These are phyloP conservation scores for Idaea dimidiata DNA, from an alignment of 2,888 invertebrate genomes.

Conservation along the genomic window DNA sequence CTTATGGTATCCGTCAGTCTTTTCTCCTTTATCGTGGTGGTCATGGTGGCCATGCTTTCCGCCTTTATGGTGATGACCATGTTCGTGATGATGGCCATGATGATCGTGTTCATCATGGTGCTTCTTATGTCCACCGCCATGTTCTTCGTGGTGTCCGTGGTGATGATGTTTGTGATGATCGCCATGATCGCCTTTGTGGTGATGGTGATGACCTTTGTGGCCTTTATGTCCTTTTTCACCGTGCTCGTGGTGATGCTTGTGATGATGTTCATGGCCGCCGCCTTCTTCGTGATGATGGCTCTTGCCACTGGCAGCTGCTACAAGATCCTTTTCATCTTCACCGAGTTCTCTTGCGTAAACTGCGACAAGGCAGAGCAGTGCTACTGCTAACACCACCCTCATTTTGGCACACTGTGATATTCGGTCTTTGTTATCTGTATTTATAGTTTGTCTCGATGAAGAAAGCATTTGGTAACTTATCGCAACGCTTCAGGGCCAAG, in stretches of 20 bases:
- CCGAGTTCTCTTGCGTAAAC: slow-evolving; percentile 59
- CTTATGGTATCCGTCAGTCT: slow-evolving; percentile 72
- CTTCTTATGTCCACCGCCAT: slow-evolving; percentile 70
- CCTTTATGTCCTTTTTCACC: slow-evolving; percentile 70
- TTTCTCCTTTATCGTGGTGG: slow-evolving; percentile 71
- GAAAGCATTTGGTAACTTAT: slow-evolving; percentile 65
- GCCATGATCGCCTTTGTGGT: slow-evolving; percentile 70
- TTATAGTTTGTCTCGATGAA: slow-evolving; percentile 67
- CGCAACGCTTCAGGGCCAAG: slow-evolving; percentile 64
- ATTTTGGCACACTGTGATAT: slow-evolving; percentile 56
- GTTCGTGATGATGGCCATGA: slow-evolving; percentile 69
- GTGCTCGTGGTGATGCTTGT: slow-evolving; percentile 68
- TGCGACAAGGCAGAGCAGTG: slow-evolving; percentile 66
- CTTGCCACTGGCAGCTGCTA: slow-evolving; percentile 66
- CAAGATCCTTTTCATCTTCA: slow-evolving; percentile 66
- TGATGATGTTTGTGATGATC: slow-evolving; percentile 71
- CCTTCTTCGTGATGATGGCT: slow-evolving; percentile 63
- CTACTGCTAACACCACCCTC: slow-evolving; percentile 64
- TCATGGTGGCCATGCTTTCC: slow-evolving; percentile 70
- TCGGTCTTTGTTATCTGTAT: slow-evolving; percentile 48
- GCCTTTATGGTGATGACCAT: slow-evolving; percentile 72
- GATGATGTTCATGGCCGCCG: slow-evolving; percentile 70
- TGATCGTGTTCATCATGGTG: slow-evolving; percentile 69
- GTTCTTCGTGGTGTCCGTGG: slow-evolving; percentile 65
- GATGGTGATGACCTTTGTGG: slow-evolving; percentile 73